phyloP scores from a whole-genome alignment of 2,113 vertebrate species.

The Lutjanus erythropterus region DNA sequence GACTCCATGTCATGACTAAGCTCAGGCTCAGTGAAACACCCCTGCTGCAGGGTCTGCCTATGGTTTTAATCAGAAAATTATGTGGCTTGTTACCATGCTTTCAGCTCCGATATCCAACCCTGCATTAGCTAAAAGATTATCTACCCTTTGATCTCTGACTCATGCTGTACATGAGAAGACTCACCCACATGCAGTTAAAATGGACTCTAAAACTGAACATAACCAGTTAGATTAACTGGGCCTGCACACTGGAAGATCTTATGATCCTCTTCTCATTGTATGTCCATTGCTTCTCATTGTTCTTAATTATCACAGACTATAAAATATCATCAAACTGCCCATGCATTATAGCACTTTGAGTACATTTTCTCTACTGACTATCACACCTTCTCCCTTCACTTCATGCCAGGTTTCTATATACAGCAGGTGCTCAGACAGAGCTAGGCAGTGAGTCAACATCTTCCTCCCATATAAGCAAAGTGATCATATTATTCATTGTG shows the following conservation, averaged over 20 bases:
- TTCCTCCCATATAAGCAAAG: neutral
- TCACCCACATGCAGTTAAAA: conserved; percentile 59
- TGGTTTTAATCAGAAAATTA: conserved; percentile 41
- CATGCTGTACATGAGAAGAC: conserved; percentile 45
- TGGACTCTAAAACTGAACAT: conserved; percentile 23
- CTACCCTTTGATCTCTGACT: conserved; percentile 65
- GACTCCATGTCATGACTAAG: conserved; percentile 21
- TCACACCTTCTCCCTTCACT: conserved; percentile 6
- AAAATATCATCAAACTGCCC: neutral
- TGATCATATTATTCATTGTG: neutral
- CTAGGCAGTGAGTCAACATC: neutral
- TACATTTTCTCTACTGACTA: neutral
- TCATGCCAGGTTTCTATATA: conserved; percentile 21
- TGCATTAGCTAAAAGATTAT: conserved; percentile 50
- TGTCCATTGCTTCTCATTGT: too few relatives aligned
- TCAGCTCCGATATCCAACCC: conserved; percentile 51
- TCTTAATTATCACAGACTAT: too few relatives aligned
- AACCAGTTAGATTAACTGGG: conserved; percentile 10
- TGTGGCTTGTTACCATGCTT: conserved; percentile 57
- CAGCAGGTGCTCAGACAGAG: conserved; percentile 24
- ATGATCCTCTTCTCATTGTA: too few relatives aligned
- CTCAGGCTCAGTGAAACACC: conserved; percentile 4
- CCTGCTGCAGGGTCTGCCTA: conserved; percentile 13
- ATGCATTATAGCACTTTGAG: neutral
- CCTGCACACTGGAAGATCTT: neutral